These are phyloP conservation scores for Toxostoma redivivum DNA, from an alignment of 2,113 vertebrate genomes.

Conservation along the genomic window DNA sequence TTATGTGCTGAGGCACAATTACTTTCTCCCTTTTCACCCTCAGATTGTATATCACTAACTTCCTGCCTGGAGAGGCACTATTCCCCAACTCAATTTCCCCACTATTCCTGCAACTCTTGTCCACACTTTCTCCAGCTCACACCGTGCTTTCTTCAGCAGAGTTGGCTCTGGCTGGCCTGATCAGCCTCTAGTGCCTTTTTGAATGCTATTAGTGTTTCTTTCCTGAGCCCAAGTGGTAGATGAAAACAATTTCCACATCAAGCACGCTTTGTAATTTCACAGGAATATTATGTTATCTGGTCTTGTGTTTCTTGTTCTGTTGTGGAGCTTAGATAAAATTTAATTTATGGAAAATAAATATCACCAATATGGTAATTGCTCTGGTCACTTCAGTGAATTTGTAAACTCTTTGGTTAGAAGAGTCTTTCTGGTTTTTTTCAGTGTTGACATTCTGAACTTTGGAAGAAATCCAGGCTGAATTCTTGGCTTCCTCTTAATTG, in stretches of 20 bases:
- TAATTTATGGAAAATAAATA: background rate
- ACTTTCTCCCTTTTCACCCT: background rate
- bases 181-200: background rate
- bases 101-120: background rate
- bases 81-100: no score
- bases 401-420: background rate
- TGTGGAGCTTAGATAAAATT: background rate
- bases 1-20: background rate
- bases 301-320: background rate
- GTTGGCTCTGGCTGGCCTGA: background rate
- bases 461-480: background rate
- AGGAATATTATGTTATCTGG: background rate
- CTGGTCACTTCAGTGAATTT: background rate
- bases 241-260: background rate
- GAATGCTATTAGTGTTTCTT: background rate
- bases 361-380: background rate
- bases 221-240: background rate
- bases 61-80: background rate
- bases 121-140: background rate
- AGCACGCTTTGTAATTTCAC: background rate
- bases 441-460: background rate
- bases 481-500: background rate
- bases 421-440: background rate
- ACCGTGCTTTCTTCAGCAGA: fast-evolving
- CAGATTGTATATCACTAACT: background rate